Evolutionary conservation across 2,113 vertebrate genomes (phyloP), one percentile per base, ranked within the genome.

Genomic region (Apaloderma vittatum): DNA sequence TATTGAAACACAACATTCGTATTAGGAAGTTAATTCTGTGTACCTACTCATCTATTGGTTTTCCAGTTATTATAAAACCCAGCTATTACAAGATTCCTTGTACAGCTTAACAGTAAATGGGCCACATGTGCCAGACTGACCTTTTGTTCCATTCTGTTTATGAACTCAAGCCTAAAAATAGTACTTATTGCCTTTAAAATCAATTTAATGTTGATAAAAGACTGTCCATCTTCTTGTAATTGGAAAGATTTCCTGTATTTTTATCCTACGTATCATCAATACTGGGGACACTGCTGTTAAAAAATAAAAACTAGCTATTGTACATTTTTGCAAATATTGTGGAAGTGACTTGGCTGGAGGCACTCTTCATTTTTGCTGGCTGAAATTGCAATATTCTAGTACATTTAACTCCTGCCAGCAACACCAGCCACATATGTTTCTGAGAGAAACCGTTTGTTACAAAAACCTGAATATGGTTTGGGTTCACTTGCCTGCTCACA

Each of bases 11-110:
- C 63, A 84, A 43, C 65, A 46, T 77, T 77, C 59, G 46, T 73
- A 96, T 95, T 46, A 94, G 57, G 59, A 76, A 85, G 94, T 80
- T 88, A 86, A 79, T 94, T 93, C 81, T 75, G 71, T 57, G 67
- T 70, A 76, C 36, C 32, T 81, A 73, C 54, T 86, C 78, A 94
- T 70, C 74, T 90, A 80, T 18, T 66, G 75, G 11, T 77, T 54
- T 93, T 75, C 62, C n/a, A 51, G 72, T 80, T 63, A 65, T 75
- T 78, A 62, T n/a, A 82, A 83, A 75, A 14, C 49, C 13, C 75
- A 80, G 79, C 55, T 62, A 86, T 71, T 86, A 91, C 43, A 58
- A 77, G 36, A 51, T 58, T 86, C 76, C 88, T 70, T 27, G 59
- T 90, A 22, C 1, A 12, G 52, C 32, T 94, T 68, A 96, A 37